Conservation (phyloP, 2,113 vertebrate genomes). For the Spheniscus mendiculus region DNA sequence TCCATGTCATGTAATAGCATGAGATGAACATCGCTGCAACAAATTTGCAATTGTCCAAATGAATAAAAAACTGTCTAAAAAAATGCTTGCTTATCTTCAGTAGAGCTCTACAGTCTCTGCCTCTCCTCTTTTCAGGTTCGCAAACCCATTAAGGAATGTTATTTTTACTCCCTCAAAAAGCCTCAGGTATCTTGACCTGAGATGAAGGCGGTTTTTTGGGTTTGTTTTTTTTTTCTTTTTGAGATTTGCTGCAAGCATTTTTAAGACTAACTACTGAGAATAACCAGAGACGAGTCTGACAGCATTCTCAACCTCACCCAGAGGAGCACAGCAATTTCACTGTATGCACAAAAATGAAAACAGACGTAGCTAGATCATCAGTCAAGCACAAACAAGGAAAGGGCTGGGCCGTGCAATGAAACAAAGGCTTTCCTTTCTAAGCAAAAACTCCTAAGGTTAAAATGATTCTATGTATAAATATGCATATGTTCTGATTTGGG, state of each 20-base stretch:
- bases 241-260: conserved; percentile 9
- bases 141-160: not conserved
- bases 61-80: not conserved
- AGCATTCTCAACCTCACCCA: conserved; percentile 69
- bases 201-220: not conserved
- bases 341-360: conserved; percentile 21
- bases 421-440: not conserved
- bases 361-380: not conserved
- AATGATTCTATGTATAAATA: not conserved
- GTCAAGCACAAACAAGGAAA: conserved; percentile 9
- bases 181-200: not conserved
- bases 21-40: not conserved
- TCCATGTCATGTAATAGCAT: not conserved
- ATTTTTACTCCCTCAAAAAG: not conserved
- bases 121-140: not conserved
- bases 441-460: not conserved
- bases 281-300: conserved; percentile 40
- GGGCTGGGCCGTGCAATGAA: not conserved
- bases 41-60: not conserved
- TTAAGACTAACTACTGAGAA: conserved; percentile 18
- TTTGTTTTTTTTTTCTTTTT: not conserved
- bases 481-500: not conserved
- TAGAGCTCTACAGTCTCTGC: not conserved
- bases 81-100: not conserved
- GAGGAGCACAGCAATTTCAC: conserved; percentile 13